Conservation (phyloP, 2,888 invertebrate species). For the Agriopis aurantiaria region DNA sequence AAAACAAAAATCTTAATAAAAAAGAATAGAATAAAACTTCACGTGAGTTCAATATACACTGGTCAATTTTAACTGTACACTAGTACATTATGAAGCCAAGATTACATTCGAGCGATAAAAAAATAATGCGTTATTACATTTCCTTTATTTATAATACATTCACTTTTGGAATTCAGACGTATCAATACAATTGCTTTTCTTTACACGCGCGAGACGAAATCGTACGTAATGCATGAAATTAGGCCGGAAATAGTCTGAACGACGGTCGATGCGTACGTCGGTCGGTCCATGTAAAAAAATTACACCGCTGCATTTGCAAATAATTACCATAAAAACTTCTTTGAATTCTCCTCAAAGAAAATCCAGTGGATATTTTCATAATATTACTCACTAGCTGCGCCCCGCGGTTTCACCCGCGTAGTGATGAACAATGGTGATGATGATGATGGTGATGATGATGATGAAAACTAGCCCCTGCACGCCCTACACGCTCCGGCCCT, state of each 20-base stretch:
- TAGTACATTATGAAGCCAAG: conserved; percentile 41
- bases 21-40: not conserved
- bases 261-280: too few species aligned
- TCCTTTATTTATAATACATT: conserved; percentile 45
- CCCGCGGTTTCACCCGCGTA: too few species aligned
- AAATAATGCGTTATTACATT: conserved; percentile 54
- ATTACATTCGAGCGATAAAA: conserved; percentile 58
- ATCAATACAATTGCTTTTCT: conserved; percentile 41
- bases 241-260: not conserved
- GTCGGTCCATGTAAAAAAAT: too few species aligned
- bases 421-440: too few species aligned
- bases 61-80: conserved; percentile 15
- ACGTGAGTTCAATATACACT: conserved; percentile 15
- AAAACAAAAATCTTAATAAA: not conserved
- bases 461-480: too few species aligned
- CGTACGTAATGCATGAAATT: not conserved
- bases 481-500: too few species aligned
- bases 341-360: too few species aligned
- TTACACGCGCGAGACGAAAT: conserved; percentile 14
- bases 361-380: too few species aligned
- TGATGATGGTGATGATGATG: too few species aligned
- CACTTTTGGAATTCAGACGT: conserved; percentile 42
- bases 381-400: too few species aligned
- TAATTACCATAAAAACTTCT: too few species aligned
- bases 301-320: too few species aligned